A percentile compares a stretch with the other conserved stretches of the same genome.
Conservation (phyloP, 2,888 invertebrate genomes). For the Oeneis ivallda region DNA sequence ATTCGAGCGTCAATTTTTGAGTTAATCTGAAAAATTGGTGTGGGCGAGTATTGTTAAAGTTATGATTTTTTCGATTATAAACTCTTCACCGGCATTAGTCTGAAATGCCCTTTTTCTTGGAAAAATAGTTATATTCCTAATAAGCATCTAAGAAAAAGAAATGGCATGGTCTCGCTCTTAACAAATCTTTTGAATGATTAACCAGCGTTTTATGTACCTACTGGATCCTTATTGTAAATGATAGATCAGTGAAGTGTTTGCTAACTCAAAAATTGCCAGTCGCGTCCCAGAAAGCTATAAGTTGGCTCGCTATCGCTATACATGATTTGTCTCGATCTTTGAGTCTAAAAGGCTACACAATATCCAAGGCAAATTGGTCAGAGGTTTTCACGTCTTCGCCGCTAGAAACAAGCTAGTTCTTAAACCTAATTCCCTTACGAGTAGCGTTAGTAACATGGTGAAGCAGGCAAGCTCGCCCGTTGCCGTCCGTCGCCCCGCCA, state of each 20-base stretch:
- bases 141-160: too few species aligned
- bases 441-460: slow-evolving; percentile 63
- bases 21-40: background rate
- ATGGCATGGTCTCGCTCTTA: too few species aligned
- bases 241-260: background rate
- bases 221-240: too few species aligned
- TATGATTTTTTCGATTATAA: too few species aligned
- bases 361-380: slow-evolving; percentile 82
- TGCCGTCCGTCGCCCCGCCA: slow-evolving; percentile 49
- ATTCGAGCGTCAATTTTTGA: background rate
- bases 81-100: too few species aligned
- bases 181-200: too few species aligned
- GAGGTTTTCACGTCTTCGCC: slow-evolving; percentile 73
- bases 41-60: background rate
- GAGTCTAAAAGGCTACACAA: slow-evolving; percentile 79
- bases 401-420: slow-evolving; percentile 73
- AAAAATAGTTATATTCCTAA: too few species aligned
- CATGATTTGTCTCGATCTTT: slow-evolving; percentile 74
- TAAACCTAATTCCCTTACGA: slow-evolving; percentile 69
- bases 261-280: background rate
- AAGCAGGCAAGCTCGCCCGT: slow-evolving; percentile 65
- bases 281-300: slow-evolving; percentile 66
- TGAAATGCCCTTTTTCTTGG: too few species aligned
- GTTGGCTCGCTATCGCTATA: slow-evolving; percentile 76
- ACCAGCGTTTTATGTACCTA: too few species aligned